phyloP scores from a whole-genome alignment of 2,797 vertebrate species.

The Etheostoma perlongum region DNA sequence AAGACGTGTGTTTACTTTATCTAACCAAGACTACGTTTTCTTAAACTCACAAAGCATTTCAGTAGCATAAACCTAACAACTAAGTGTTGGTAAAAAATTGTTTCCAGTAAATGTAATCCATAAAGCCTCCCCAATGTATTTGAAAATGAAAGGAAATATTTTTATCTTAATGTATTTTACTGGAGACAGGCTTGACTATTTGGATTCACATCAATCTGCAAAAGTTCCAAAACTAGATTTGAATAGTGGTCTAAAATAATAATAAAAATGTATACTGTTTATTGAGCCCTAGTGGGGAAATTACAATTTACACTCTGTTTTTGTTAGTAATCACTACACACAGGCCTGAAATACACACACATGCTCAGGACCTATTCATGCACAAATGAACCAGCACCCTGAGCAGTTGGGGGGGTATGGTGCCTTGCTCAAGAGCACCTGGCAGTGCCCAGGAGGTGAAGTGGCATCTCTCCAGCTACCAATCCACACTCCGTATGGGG shows the following conservation, averaged over 20 bases:
- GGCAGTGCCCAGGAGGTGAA: no score
- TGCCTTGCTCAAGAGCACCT: no score
- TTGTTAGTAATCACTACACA: no score
- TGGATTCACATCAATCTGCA: not conserved
- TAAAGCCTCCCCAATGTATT: not conserved
- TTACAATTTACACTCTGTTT: no score
- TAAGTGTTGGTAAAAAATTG: not conserved
- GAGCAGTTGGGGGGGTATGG: no score
- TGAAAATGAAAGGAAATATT: not conserved
- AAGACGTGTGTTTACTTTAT: not conserved
- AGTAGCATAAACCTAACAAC: not conserved
- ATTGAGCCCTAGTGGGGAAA: no score
- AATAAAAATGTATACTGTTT: no score
- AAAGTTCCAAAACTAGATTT: not conserved
- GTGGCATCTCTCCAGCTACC: no score
- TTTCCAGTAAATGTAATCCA: not conserved
- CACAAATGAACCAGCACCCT: no score
- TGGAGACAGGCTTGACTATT: not conserved
- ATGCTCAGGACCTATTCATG: no score
- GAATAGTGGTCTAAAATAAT: conserved; percentile 3
- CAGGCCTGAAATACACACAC: no score
- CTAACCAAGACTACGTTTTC: not conserved
- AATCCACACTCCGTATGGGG: no score
- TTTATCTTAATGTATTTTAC: not conserved
- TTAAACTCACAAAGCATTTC: not conserved